Percentiles rank a stretch among this genome's conserved stretches.
Conservation (phyloP, 2,797 vertebrate species). For the Mormyrus hasselquistii region DNA sequence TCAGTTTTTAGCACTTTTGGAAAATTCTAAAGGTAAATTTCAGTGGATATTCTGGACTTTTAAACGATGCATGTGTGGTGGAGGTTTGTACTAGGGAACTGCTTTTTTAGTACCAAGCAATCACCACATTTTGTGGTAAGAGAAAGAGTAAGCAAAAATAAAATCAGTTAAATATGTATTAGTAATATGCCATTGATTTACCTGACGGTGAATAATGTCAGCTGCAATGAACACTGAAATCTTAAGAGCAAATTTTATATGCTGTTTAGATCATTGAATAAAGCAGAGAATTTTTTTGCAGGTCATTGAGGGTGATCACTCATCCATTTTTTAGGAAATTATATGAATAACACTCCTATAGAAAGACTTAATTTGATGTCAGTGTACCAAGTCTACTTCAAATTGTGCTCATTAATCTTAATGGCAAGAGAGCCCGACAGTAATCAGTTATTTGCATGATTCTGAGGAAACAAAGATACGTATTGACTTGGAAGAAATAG, state of each 20-base stretch:
- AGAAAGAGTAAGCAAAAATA: background rate
- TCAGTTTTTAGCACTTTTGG: background rate
- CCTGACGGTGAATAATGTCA: background rate
- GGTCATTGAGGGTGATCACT: background rate
- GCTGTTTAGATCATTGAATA: background rate
- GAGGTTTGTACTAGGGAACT: background rate
- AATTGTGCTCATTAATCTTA: background rate
- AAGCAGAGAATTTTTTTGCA: background rate
- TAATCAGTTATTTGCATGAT: background rate
- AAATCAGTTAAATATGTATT: background rate
- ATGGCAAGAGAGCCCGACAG: background rate
- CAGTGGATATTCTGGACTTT: background rate
- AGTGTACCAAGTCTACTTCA: background rate
- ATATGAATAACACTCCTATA: background rate
- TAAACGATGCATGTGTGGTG: background rate
- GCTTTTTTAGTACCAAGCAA: background rate
- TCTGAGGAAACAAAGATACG: background rate
- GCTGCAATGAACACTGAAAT: background rate
- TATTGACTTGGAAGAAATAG: background rate
- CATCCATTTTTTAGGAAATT: background rate
- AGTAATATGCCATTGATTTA: background rate
- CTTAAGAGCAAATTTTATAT: background rate
- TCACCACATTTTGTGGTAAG: background rate
- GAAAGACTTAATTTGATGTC: background rate
- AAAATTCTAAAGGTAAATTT: background rate